A percentile compares a stretch with the other conserved stretches of the same genome.
Conservation (phyloP, 2,113 vertebrate species). For the Peromyscus polionotus region DNA sequence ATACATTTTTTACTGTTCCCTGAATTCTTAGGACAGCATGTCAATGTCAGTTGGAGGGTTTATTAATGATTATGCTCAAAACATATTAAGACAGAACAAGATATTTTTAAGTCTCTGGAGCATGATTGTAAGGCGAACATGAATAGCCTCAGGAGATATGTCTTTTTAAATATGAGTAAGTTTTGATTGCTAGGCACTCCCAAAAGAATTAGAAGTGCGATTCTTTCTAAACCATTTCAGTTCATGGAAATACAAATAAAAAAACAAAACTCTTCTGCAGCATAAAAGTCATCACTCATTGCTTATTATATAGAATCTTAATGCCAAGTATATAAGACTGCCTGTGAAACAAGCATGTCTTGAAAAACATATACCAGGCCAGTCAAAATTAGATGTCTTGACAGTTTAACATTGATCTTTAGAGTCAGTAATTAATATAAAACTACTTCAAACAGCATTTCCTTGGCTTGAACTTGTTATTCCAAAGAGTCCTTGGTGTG, state of each 20-base stretch:
- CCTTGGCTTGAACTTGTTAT: constrained; percentile 36
- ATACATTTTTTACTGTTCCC: not conserved
- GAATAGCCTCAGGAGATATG: not conserved
- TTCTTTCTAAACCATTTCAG: not conserved
- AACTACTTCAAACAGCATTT: constrained; percentile 53
- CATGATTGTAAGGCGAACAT: not conserved
- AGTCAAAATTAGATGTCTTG: constrained; percentile 34
- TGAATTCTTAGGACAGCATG: not conserved
- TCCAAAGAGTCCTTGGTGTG: constrained; percentile 19
- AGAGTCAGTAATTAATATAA: constrained; percentile 63
- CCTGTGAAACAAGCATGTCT: not conserved
- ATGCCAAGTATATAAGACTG: rapidly evolving
- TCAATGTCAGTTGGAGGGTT: not conserved
- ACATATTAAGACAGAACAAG: not conserved
- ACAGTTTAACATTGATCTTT: constrained; percentile 48
- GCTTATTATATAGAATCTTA: not conserved
- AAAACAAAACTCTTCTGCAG: not conserved
- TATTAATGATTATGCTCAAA: not conserved
- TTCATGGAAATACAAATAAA: not conserved
- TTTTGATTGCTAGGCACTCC: not conserved
- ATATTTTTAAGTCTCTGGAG: not conserved
- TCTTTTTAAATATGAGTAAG: not conserved
- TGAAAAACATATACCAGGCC: not conserved
- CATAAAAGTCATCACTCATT: not conserved
- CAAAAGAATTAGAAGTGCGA: not conserved